Conservation (phyloP, 2,113 vertebrate species). For the Channa argus region DNA sequence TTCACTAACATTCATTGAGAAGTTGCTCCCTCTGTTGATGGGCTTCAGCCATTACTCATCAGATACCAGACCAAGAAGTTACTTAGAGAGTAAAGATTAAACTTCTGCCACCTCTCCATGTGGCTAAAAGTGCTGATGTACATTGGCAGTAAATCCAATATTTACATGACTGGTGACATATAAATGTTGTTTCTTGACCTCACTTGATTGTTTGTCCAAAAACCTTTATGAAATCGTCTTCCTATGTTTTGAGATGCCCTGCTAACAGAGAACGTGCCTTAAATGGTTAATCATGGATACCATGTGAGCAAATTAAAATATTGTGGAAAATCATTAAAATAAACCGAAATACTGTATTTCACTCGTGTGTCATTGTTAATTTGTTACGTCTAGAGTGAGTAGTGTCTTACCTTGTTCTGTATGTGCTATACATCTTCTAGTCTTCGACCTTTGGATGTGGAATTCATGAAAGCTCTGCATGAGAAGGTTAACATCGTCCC, state of each 20-base stretch:
- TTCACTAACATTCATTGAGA: conserved; percentile 14
- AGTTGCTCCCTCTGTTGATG: conserved; percentile 66
- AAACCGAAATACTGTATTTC: not conserved
- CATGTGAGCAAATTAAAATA: too few relatives aligned
- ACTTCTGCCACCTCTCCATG: not conserved
- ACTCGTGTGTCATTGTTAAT: not conserved
- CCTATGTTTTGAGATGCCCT: too few relatives aligned
- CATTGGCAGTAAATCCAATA: too few relatives aligned
- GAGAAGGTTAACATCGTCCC: conserved; percentile 98
- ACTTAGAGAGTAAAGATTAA: not conserved
- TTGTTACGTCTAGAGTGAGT: not conserved
- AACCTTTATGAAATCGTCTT: too few relatives aligned
- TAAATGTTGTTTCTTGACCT: too few relatives aligned
- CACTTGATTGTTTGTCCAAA: too few relatives aligned
- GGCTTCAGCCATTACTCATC: conserved; percentile 11
- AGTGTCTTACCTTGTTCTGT: not conserved
- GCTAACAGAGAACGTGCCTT: too few relatives aligned
- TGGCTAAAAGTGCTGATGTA: not conserved
- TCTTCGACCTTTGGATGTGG: conserved; percentile 94
- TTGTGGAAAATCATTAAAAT: too few relatives aligned
- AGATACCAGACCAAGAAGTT: not conserved
- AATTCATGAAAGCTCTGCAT: conserved; percentile 97
- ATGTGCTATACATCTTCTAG: conserved; percentile 70
- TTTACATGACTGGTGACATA: too few relatives aligned
- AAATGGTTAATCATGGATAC: too few relatives aligned